Conservation (phyloP, 2,797 vertebrate genomes). For the Pygocentrus nattereri region DNA sequence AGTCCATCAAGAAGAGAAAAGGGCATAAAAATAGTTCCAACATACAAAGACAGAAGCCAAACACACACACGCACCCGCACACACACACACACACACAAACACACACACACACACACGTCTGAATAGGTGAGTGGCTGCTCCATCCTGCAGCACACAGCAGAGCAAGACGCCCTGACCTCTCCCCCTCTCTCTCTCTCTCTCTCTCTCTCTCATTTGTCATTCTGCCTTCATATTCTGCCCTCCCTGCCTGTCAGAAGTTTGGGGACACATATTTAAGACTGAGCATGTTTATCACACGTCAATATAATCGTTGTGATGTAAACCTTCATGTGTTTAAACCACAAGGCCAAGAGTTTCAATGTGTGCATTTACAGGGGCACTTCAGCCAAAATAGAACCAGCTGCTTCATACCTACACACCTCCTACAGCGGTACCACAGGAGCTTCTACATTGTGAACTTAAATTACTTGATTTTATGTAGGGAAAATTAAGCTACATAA, state of each 20-base stretch:
- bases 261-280: neutral
- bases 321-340: too few species aligned
- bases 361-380: too few species aligned
- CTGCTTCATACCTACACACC: too few species aligned
- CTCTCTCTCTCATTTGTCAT: neutral
- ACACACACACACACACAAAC: neutral
- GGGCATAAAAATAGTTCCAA: neutral
- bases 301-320: too few species aligned
- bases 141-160: constrained; percentile 22
- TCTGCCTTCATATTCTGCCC: neutral
- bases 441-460: constrained; percentile 1
- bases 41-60: neutral
- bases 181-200: neutral
- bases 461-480: too few species aligned
- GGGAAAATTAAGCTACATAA: too few species aligned
- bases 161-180: constrained; percentile 48
- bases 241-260: constrained; percentile 1
- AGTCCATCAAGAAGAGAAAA: neutral
- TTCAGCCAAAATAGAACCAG: too few species aligned
- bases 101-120: neutral
- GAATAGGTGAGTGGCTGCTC: constrained; percentile 26
- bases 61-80: neutral
- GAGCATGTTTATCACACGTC: too few species aligned
- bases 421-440: constrained; percentile 2
- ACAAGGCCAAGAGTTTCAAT: too few species aligned